These are phyloP conservation scores for Centropyge bicolor DNA, from an alignment of 2,797 vertebrate genomes.

Conservation along the genomic window DNA sequence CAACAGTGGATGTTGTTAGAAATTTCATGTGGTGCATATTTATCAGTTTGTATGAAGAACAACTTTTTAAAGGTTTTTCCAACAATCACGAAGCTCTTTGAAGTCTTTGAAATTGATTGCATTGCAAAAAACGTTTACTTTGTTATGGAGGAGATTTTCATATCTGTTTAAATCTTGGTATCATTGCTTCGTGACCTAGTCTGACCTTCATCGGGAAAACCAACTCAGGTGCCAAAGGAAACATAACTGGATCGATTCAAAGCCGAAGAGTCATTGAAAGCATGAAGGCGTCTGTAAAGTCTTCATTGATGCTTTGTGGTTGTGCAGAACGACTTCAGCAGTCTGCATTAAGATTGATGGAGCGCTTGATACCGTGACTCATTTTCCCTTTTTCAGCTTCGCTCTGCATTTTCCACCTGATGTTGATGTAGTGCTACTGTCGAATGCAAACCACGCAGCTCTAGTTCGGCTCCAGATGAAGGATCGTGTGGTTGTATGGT, in stretches of 20 bases:
- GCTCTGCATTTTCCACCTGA: slow-evolving; percentile 57
- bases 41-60: background rate
- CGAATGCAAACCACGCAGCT: slow-evolving; percentile 34
- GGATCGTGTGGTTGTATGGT: background rate
- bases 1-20: background rate
- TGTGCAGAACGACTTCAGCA: slow-evolving; percentile 48
- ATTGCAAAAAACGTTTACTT: background rate
- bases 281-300: slow-evolving; percentile 14
- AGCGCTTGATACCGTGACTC: slow-evolving; percentile 40
- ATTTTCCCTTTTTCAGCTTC: slow-evolving; percentile 51
- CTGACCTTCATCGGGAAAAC: slow-evolving; percentile 17
- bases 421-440: slow-evolving; percentile 32
- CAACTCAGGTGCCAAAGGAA: slow-evolving; percentile 18
- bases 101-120: no score
- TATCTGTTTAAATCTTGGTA: background rate
- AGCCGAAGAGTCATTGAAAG: slow-evolving; percentile 14
- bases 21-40: background rate
- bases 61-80: no score
- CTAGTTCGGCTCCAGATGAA: background rate
- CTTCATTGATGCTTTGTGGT: slow-evolving; percentile 56
- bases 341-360: slow-evolving; percentile 55
- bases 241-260: slow-evolving; percentile 25
- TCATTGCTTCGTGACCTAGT: background rate
- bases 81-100: no score
- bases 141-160: background rate